phyloP scores from a whole-genome alignment of 2,797 vertebrate genomes.

The Parambassis ranga region DNA sequence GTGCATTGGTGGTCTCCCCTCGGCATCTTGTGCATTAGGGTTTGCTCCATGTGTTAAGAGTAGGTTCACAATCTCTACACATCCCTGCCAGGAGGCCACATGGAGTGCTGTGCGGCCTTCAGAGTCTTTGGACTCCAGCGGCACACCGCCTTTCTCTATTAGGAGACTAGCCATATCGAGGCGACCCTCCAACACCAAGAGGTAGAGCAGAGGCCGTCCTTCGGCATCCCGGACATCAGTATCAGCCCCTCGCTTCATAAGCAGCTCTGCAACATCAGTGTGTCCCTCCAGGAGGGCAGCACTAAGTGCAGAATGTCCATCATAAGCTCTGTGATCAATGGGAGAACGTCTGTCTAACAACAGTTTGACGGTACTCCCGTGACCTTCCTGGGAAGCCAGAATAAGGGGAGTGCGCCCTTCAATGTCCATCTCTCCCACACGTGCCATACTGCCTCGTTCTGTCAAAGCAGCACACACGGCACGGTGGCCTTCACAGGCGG shows the following conservation, averaged over 20 bases:
- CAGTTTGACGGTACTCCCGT: conserved; percentile 73
- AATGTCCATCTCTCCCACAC: conserved; percentile 79
- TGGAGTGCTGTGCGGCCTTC: conserved; percentile 84
- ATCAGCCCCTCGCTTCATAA: conserved; percentile 81
- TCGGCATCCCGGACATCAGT: conserved; percentile 81
- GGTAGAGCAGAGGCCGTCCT: conserved; percentile 83
- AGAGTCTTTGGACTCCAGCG: conserved; percentile 79
- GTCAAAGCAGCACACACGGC: conserved; percentile 76
- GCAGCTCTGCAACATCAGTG: conserved; percentile 72
- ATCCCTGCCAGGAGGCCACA: conserved; percentile 83
- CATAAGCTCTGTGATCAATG: conserved; percentile 79
- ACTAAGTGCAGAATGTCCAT: conserved; percentile 81
- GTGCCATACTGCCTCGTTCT: conserved; percentile 81
- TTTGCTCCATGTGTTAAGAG: conserved; percentile 80
- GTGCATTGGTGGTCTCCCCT: conserved; percentile 81
- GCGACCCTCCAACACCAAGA: conserved; percentile 78
- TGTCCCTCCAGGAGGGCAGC: conserved; percentile 77
- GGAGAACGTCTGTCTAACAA: conserved; percentile 80
- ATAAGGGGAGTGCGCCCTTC: conserved; percentile 83
- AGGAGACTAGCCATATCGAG: conserved; percentile 76
- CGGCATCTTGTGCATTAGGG: conserved; percentile 77
- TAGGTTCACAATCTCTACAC: conserved; percentile 66
- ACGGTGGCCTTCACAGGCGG: conserved; percentile 83
- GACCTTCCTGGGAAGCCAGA: conserved; percentile 84
- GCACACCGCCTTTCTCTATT: conserved; percentile 79